Evolutionary conservation across 2,113 vertebrate species (phyloP).

Genomic region (Desmodus rotundus): DNA sequence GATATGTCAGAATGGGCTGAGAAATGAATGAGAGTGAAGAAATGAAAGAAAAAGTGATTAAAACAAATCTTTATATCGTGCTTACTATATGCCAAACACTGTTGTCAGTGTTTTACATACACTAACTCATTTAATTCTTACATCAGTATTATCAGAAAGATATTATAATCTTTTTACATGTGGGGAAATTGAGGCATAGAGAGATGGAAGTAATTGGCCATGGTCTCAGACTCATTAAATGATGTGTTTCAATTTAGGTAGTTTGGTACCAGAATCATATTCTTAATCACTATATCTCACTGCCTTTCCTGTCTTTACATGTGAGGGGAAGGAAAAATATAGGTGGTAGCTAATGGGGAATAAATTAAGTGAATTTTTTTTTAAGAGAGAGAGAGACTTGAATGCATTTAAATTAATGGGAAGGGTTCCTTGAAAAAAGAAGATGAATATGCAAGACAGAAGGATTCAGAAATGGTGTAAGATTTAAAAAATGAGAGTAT

Average conservation of each 20-base stretch:
- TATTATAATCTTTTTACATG: background rate
- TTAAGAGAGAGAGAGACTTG: background rate
- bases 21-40: background rate
- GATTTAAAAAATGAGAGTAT: background rate
- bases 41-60: background rate
- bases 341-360: background rate
- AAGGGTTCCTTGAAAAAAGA: background rate
- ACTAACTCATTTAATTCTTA: background rate
- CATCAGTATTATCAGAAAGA: background rate
- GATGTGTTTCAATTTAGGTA: background rate
- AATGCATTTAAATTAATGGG: background rate
- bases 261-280: background rate
- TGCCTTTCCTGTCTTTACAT: background rate
- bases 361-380: background rate
- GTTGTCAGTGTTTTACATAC: background rate
- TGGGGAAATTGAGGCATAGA: background rate
- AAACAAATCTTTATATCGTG: background rate
- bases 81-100: background rate
- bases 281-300: background rate
- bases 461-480: background rate
- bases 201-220: background rate
- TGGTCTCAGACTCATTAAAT: background rate
- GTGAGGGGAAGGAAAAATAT: background rate
- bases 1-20: background rate
- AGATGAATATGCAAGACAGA: background rate